phyloP scores from a whole-genome alignment of 2,797 vertebrate species.

The Chlorospingus semifuscus region DNA sequence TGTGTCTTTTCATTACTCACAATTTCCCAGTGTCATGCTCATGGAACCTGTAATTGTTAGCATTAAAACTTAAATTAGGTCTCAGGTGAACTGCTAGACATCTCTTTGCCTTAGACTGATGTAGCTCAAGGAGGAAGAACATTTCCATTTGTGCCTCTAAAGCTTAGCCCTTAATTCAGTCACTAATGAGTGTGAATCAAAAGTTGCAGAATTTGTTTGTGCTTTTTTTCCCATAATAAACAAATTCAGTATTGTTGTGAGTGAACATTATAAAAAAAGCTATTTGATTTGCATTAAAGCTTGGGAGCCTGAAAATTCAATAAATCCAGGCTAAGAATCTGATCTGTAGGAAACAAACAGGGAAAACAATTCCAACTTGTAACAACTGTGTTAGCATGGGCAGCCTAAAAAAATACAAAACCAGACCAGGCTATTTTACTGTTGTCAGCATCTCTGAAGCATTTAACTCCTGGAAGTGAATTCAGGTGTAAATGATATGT shows the following conservation, averaged over 20 bases:
- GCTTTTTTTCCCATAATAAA: slow-evolving; percentile 52
- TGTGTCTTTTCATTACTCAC: neutral
- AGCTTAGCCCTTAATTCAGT: slow-evolving; percentile 39
- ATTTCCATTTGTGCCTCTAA: slow-evolving; percentile 35
- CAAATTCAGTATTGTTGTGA: slow-evolving; percentile 46
- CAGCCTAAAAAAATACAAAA: slow-evolving; percentile 55
- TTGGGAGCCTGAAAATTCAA: slow-evolving; percentile 35
- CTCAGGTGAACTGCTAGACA: slow-evolving; percentile 51
- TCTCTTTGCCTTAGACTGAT: neutral
- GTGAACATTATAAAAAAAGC: slow-evolving; percentile 51
- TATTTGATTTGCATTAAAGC: slow-evolving; percentile 45
- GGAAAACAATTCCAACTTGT: slow-evolving; percentile 43
- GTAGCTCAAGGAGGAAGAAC: slow-evolving; percentile 8
- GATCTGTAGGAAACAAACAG: slow-evolving; percentile 58
- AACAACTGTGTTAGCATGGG: slow-evolving; percentile 11
- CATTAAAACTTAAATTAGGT: slow-evolving; percentile 56
- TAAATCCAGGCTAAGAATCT: slow-evolving; percentile 54
- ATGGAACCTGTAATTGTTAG: slow-evolving; percentile 36
- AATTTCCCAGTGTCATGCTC: slow-evolving; percentile 19
- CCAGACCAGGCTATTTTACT: slow-evolving; percentile 10
- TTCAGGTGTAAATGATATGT: slow-evolving; percentile 48
- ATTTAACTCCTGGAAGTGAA: slow-evolving; percentile 51
- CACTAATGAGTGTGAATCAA: slow-evolving; percentile 41
- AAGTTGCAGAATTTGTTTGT: slow-evolving; percentile 48
- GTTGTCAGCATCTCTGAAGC: slow-evolving; percentile 24